Evolutionary conservation across 2,797 vertebrate genomes (phyloP).

Genomic region (Pangasius larnaudii): DNA sequence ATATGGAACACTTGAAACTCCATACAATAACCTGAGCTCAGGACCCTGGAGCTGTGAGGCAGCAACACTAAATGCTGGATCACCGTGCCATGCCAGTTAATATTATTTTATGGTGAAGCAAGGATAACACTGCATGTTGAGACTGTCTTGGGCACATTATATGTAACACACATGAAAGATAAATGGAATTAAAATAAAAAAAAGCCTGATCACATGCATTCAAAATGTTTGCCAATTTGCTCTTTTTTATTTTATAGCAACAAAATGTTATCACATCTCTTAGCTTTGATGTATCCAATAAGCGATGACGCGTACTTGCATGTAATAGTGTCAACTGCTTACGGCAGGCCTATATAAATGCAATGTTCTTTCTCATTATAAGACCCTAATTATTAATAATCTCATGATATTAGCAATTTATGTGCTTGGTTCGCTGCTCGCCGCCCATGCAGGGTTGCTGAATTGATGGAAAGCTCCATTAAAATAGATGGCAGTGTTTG

Average conservation of each 20-base stretch:
- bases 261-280: background rate
- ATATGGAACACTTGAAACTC: background rate
- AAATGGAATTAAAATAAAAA: background rate
- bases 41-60: background rate
- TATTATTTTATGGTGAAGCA: background rate
- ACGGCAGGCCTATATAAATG: slow-evolving; percentile 24
- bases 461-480: slow-evolving; percentile 67
- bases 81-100: background rate
- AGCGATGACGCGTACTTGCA: background rate
- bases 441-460: slow-evolving; percentile 28
- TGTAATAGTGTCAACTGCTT: slow-evolving; percentile 2
- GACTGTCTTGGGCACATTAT: background rate
- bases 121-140: background rate
- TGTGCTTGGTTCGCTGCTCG: slow-evolving; percentile 40
- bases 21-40: background rate
- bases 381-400: slow-evolving; percentile 36
- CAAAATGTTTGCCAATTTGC: background rate
- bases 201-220: background rate
- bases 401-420: slow-evolving; percentile 53
- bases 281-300: background rate
- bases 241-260: background rate
- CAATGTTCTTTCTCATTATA: slow-evolving; percentile 43
- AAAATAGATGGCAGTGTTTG: slow-evolving; percentile 71
- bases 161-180: background rate
- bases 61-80: background rate